Base-by-base conservation (phyloP, 2,888 invertebrate species). In the Microchrysa polita region DNA sequence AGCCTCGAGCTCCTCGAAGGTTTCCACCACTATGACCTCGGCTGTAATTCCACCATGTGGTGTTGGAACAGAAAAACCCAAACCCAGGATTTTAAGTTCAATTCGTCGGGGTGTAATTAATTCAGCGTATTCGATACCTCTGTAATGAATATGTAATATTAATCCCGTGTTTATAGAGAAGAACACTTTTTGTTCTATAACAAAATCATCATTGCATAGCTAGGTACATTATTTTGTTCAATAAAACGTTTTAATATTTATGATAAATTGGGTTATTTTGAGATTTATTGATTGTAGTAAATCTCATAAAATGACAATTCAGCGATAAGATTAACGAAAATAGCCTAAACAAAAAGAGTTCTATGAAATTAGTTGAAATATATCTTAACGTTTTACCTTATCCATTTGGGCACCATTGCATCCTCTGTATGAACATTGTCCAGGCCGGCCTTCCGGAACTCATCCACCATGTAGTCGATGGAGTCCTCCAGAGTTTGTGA, bases 371-470 rank as follows among this genome's bases (percentile, higher is more conserved):
- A n/a, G n/a, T n/a, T n/a, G n/a, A n/a, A n/a, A n/a, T n/a, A n/a
- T 7, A 2, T 7, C 27, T 7, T 7, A 34, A 34, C 7, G 88
- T 88, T 59, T 73, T 73, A 79, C 79, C 79, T 87, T 60, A 87
- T 81, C 90, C 90, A 90, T 78, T 85, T 87, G 0, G 89, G 88
- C 12, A 89, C 86, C 57, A 79, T 79, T 1, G 90, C 90, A 22
- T 87, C 82, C 85, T 95, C 94, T 0, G 91, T 92, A 77, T 90
- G 89, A 5, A 94, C 91, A 79, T 92, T 90, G 67, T 90, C 89
- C 59, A 91, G 81, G 12, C 85, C 84, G 74, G 85, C 82, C 7
- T 80, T 78, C 5, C 78, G 78, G 18, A 88, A 83, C 74, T 82
- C 80, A 7, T 83, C 79, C 34, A 88, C 77, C 86, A 92, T 88